These are phyloP conservation scores for Clinocottus analis DNA, from an alignment of 2,113 vertebrate species.

Conservation along the genomic window DNA sequence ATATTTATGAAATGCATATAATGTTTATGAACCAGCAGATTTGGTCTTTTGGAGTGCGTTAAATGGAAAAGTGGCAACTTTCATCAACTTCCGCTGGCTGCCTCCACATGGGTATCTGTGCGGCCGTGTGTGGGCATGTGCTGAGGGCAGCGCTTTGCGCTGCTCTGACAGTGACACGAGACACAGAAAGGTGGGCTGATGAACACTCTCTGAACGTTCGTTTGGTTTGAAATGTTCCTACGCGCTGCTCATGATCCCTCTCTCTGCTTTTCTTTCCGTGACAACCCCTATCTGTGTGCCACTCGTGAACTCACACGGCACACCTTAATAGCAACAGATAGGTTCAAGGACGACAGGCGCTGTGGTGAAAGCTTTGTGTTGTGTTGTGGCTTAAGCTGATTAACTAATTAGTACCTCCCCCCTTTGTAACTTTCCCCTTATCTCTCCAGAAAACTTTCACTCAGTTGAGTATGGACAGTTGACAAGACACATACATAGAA, in stretches of 20 bases:
- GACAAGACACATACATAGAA: conserved; percentile 58
- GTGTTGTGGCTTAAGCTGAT: not conserved
- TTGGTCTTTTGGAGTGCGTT: conserved; percentile 35
- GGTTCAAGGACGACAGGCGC: conserved; percentile 25
- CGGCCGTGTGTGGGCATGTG: conserved; percentile 46
- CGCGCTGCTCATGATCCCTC: conserved; percentile 14
- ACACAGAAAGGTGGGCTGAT: conserved; percentile 32
- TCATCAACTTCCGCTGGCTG: conserved; percentile 30
- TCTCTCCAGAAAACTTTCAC: not conserved
- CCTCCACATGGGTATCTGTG: conserved; percentile 26
- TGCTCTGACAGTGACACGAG: conserved; percentile 36
- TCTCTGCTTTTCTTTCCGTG: conserved; percentile 36
- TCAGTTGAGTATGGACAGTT: conserved; percentile 23
- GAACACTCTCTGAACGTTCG: conserved; percentile 34
- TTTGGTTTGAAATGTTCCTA: conserved; percentile 49
- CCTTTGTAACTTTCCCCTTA: not conserved
- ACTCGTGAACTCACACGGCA: conserved; percentile 15
- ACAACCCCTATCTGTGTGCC: conserved; percentile 11
- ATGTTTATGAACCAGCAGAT: conserved; percentile 26
- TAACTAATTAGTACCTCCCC: conserved; percentile 10
- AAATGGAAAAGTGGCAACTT: conserved; percentile 39
- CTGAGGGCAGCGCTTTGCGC: conserved; percentile 29
- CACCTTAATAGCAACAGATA: conserved; percentile 21
- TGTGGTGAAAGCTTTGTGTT: conserved; percentile 22
- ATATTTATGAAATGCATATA: conserved; percentile 47